Base-by-base conservation (phyloP, 2,113 vertebrate genomes). In the Tupaia chinensis region DNA sequence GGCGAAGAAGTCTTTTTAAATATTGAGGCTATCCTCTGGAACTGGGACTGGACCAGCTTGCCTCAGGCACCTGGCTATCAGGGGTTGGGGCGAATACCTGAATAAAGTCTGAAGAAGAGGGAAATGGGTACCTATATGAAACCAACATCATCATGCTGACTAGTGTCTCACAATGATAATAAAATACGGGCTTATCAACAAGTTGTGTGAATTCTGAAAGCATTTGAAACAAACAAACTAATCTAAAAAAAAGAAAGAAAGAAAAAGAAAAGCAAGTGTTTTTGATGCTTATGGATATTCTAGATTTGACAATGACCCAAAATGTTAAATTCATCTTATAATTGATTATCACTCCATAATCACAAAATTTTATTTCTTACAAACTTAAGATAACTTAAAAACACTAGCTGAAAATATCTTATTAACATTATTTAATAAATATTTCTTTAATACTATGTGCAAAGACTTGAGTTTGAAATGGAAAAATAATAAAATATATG, bases 401-500 rank as follows among this genome's bases (percentile, higher is more conserved):
- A 81, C 93, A 63, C 83, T 34, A 63, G 77, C 3, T 17, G 7
- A 12, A 87, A 90, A 84, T 76, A 72, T 87, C 63, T 69, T 63
- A 76, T 69, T 76, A 69, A 96, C 89, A 32, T 80, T 83, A 77
- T 80, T 54, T 63, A 73, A 60, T 60, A 61, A 87, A 32, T 87
- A 76, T 70, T 81, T 93, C n/a, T 74, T 69, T n/a, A 90, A 19
- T 5, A 84, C 27, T 66, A 27, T 54, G 61, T 23, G 16, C 25
- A 58, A 92, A 86, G 63, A 85, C 27, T 34, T 54, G 4, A 81
- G 54, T 63, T 76, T 61, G 23, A 97, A 96, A 85, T 78, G 34
- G 54, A 74, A 95, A 89, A 78, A 5, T 16, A 78, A 54, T 82
- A 70, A 27, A 66, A 23, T 14, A 60, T 14, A 12, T 9, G 16